Evolutionary conservation across 2,888 invertebrate genomes (phyloP).

Genomic region (Colostygia pectinataria): DNA sequence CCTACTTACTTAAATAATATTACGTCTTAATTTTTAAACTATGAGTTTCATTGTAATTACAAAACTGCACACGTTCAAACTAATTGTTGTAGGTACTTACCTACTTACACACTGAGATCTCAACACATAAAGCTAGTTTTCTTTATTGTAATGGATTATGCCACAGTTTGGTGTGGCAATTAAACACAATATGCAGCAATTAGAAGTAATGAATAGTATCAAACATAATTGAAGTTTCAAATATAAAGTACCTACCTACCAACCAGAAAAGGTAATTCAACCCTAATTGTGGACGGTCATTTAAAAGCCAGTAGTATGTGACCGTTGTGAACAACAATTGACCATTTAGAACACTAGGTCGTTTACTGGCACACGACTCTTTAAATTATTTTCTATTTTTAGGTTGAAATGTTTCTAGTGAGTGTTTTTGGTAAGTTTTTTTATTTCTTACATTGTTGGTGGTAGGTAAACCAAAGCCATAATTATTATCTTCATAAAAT

Average conservation of each 20-base stretch:
- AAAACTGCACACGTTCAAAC: no score
- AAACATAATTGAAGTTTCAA: slow-evolving; percentile 23
- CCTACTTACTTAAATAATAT: no score
- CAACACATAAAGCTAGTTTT: no score
- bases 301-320: slow-evolving; percentile 24
- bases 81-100: background rate
- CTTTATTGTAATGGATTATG: slow-evolving; percentile 14
- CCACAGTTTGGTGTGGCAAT: slow-evolving; percentile 31
- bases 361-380: slow-evolving; percentile 4
- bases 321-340: slow-evolving; percentile 26
- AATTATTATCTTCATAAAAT: no score
- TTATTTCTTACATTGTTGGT: background rate
- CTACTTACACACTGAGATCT: no score
- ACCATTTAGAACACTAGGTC: slow-evolving; percentile 24
- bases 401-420: background rate
- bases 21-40: no score
- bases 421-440: slow-evolving; percentile 14
- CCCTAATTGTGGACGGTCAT: slow-evolving; percentile 30
- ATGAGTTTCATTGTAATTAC: no score
- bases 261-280: slow-evolving; percentile 29
- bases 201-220: slow-evolving; percentile 36
- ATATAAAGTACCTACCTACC: slow-evolving; percentile 24
- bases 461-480: no score
- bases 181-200: slow-evolving; percentile 31
- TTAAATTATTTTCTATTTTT: background rate